phyloP scores from a whole-genome alignment of 2,113 vertebrate species.

The Perognathus longimembris region DNA sequence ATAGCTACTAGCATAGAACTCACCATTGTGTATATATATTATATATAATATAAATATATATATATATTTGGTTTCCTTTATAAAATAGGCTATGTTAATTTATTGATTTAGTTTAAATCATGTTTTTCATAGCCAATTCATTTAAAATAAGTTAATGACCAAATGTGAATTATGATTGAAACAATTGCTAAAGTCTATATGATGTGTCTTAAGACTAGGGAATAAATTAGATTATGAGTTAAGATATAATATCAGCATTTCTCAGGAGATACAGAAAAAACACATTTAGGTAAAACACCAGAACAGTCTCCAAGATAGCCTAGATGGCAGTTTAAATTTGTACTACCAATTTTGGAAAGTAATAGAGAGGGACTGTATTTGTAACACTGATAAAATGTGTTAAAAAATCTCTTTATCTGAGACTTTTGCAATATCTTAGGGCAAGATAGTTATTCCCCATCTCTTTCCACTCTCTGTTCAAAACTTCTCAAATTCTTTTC shows the following conservation, averaged over 20 bases:
- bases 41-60: too few relatives aligned
- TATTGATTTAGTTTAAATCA: constrained; percentile 2
- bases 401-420: constrained; percentile 35
- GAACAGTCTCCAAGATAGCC: background rate
- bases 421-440: background rate
- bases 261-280: background rate
- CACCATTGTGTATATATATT: background rate
- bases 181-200: background rate
- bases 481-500: background rate
- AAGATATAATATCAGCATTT: background rate
- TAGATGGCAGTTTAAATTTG: constrained; percentile 56
- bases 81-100: background rate
- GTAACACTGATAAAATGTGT: background rate
- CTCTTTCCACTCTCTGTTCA: background rate
- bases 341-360: constrained; percentile 40
- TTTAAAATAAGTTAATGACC: too few relatives aligned
- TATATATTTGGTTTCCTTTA: background rate
- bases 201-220: too few relatives aligned
- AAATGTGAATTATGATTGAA: constrained; percentile 21
- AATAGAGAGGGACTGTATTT: constrained; percentile 21
- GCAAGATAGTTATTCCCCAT: background rate
- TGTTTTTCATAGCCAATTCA: too few relatives aligned
- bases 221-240: constrained; percentile 7
- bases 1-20: background rate
- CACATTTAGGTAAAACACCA: background rate